These are phyloP conservation scores for Salvelinus alpinus DNA, from an alignment of 2,113 vertebrate species.

Conservation along the genomic window DNA sequence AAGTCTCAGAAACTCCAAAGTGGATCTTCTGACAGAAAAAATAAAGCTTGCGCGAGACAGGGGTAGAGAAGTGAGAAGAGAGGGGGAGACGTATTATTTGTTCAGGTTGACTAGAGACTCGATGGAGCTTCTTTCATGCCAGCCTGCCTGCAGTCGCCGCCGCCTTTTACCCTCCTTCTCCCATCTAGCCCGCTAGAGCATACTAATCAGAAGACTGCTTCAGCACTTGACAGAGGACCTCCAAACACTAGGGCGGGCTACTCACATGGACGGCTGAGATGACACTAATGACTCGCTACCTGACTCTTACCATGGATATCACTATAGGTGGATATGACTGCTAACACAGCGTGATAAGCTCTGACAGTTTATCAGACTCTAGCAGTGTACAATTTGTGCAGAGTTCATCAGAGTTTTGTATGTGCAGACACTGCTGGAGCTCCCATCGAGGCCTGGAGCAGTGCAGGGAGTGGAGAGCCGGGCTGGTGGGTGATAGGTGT, in stretches of 20 bases:
- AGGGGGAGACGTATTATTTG: conserved; percentile 1
- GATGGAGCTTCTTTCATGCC: conserved; percentile 54
- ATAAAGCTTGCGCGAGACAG: background rate
- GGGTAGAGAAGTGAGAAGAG: background rate
- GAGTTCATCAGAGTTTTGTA: background rate
- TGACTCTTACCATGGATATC: conserved; percentile 18
- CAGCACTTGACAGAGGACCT: no score
- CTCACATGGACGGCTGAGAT: background rate
- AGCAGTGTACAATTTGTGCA: background rate
- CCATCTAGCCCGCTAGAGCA: conserved; percentile 47
- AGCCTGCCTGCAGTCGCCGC: conserved; percentile 52
- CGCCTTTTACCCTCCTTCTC: conserved; percentile 41
- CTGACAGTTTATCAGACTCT: no score
- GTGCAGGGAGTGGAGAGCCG: conserved; percentile 1
- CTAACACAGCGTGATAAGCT: conserved; percentile 8
- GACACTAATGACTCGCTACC: conserved; percentile 27
- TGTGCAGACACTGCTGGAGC: background rate
- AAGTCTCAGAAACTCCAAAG: no score
- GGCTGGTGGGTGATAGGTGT: conserved; percentile 1
- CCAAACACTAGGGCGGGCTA: no score
- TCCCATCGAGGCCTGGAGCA: background rate
- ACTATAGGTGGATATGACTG: conserved; percentile 41
- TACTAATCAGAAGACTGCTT: background rate
- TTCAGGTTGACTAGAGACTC: conserved; percentile 36
- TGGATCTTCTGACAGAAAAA: background rate